A percentile compares a stretch with the other conserved stretches of the same genome.
These are phyloP conservation scores for Ladona fulva DNA, from an alignment of 1,140 invertebrate species.

Conservation along the genomic window DNA sequence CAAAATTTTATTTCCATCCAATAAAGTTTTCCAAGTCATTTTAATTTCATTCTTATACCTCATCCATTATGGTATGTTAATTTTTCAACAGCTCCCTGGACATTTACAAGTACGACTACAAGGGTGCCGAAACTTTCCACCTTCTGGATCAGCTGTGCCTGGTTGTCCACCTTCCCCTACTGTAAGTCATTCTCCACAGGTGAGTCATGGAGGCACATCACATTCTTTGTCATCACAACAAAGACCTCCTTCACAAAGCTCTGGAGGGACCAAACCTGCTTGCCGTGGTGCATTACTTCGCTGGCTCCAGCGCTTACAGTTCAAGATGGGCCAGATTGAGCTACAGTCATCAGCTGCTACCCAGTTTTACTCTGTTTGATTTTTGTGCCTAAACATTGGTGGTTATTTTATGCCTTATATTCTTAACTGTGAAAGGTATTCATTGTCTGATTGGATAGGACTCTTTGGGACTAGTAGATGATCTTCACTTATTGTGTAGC, in stretches of 20 bases:
- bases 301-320: slow-evolving; percentile 89
- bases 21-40: slow-evolving; percentile 85
- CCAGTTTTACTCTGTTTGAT: slow-evolving; percentile 74
- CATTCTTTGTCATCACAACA: not conserved
- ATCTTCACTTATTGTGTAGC: no score
- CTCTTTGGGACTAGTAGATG: no score
- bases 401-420: no score
- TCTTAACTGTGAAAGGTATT: no score
- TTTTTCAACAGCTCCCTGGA: slow-evolving; percentile 78
- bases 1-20: slow-evolving; percentile 47
- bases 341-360: slow-evolving; percentile 87
- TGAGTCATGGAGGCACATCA: not conserved
- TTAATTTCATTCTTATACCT: slow-evolving; percentile 77
- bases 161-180: slow-evolving; percentile 29
- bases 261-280: not conserved
- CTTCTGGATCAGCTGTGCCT: slow-evolving; percentile 26
- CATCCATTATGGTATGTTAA: slow-evolving; percentile 88
- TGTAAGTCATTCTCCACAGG: slow-evolving; percentile 18
- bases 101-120: slow-evolving; percentile 85
- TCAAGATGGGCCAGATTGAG: slow-evolving; percentile 97
- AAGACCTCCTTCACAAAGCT: not conserved
- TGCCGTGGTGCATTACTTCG: slow-evolving; percentile 45
- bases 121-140: slow-evolving; percentile 70
- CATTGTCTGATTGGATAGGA: no score
- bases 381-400: not conserved